phyloP scores from a whole-genome alignment of 2,797 vertebrate genomes.

The Nothura maculosa region DNA sequence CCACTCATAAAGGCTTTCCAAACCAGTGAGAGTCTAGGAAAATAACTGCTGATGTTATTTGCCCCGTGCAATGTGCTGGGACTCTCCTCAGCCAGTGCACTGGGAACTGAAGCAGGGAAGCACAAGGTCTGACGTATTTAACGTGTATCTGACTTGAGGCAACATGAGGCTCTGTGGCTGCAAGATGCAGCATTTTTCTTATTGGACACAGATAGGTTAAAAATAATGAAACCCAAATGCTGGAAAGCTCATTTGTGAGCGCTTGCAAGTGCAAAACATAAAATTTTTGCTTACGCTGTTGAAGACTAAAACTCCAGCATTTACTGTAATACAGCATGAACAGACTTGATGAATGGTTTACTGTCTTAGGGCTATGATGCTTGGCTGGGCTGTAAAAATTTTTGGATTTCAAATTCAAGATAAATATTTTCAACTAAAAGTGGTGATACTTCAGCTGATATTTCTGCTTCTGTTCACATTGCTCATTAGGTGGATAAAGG shows the following conservation, averaged over 20 bases:
- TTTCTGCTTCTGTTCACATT: background rate
- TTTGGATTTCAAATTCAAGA: background rate
- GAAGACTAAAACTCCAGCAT: background rate
- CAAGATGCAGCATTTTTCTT: background rate
- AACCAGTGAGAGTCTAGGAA: background rate
- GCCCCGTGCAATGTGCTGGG: background rate
- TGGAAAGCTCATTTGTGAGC: background rate
- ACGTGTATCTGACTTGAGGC: fast-evolving
- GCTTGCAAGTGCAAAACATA: background rate
- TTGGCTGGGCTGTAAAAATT: background rate
- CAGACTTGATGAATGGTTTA: background rate
- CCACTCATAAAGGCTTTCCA: background rate
- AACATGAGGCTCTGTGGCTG: background rate
- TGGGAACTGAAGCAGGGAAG: background rate
- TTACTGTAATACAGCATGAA: background rate
- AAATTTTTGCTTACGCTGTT: background rate
- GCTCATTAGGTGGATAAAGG: background rate
- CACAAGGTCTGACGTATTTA: background rate
- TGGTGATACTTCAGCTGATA: background rate
- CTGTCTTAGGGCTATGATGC: background rate
- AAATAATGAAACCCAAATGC: background rate
- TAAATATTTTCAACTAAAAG: background rate
- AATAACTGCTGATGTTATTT: background rate
- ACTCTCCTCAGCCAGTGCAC: background rate
- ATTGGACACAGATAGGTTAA: background rate